Percentiles rank a stretch among this genome's conserved stretches.
Evolutionary conservation across 2,888 invertebrate species (phyloP).

Genomic region (Apotomis betuletana): DNA sequence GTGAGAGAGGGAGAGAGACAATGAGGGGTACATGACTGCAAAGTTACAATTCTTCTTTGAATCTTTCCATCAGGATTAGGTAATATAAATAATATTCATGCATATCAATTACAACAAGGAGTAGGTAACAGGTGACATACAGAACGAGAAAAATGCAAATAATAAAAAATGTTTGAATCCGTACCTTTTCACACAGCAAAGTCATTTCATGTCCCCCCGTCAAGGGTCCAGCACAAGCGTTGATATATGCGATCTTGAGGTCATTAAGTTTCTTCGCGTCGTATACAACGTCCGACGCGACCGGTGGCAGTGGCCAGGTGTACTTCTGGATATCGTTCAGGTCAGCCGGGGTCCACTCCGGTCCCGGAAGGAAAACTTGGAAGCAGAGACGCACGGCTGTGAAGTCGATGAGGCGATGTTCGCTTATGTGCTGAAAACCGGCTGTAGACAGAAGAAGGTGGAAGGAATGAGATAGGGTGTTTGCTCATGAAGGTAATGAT

Average conservation of each 20-base stretch:
- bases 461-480: too few relatives aligned
- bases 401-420: slow-evolving; percentile 91
- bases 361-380: slow-evolving; percentile 88
- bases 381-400: slow-evolving; percentile 94
- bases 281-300: slow-evolving; percentile 92
- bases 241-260: slow-evolving; percentile 91
- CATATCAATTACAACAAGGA: too few relatives aligned
- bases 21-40: too few relatives aligned
- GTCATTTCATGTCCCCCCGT: slow-evolving; percentile 92
- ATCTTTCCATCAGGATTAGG: too few relatives aligned
- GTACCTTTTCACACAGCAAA: slow-evolving; percentile 92
- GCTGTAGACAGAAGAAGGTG: slow-evolving; percentile 77
- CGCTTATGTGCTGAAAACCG: slow-evolving; percentile 90
- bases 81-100: too few relatives aligned
- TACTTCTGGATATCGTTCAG: slow-evolving; percentile 38
- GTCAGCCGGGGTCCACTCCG: slow-evolving; percentile 43
- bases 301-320: slow-evolving; percentile 69
- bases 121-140: too few relatives aligned
- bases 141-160: neutral
- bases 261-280: slow-evolving; percentile 96
- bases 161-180: neutral
- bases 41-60: too few relatives aligned
- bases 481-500: too few relatives aligned
- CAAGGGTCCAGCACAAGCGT: slow-evolving; percentile 89
- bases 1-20: too few relatives aligned